phyloP scores from a whole-genome alignment of 2,888 invertebrate species.

The Hydrotaea diabolus region DNA sequence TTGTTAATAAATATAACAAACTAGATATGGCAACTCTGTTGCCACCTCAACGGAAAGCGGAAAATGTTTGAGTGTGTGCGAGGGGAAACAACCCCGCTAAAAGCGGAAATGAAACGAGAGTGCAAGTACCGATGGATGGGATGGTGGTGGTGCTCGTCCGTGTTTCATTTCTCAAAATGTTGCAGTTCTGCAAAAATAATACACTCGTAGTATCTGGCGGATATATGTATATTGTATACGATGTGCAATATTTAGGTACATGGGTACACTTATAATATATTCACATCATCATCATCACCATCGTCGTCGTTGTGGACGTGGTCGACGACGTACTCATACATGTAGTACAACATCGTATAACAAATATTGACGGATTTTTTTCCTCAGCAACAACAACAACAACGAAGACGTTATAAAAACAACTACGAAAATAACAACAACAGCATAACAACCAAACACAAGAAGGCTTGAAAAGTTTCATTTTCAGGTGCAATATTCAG shows the following conservation, averaged over 20 bases:
- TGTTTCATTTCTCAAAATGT: conserved; percentile 65
- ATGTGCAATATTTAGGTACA: too few relatives aligned
- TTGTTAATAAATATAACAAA: background rate
- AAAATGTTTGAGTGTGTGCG: background rate
- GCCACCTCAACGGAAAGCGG: background rate
- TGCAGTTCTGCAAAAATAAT: conserved; percentile 46
- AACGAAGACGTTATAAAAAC: background rate
- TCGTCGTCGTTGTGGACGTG: background rate
- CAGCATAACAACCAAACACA: conserved; percentile 36
- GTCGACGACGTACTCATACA: background rate
- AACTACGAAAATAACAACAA: conserved; percentile 29
- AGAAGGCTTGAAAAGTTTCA: conserved; percentile 48
- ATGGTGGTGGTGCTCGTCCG: background rate
- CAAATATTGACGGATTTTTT: conserved; percentile 59
- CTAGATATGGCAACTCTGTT: background rate
- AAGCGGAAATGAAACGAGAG: conserved; percentile 31
- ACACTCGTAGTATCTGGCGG: conserved; percentile 30
- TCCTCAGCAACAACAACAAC: background rate
- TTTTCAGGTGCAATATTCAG: conserved; percentile 56
- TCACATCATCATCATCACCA: background rate
- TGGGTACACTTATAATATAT: conserved; percentile 3
- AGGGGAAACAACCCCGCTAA: conserved; percentile 3
- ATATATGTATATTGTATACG: background rate
- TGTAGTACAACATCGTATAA: conserved; percentile 16
- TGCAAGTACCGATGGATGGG: too few relatives aligned